phyloP scores from a whole-genome alignment of 2,888 invertebrate species.

The Machimus atricapillus region DNA sequence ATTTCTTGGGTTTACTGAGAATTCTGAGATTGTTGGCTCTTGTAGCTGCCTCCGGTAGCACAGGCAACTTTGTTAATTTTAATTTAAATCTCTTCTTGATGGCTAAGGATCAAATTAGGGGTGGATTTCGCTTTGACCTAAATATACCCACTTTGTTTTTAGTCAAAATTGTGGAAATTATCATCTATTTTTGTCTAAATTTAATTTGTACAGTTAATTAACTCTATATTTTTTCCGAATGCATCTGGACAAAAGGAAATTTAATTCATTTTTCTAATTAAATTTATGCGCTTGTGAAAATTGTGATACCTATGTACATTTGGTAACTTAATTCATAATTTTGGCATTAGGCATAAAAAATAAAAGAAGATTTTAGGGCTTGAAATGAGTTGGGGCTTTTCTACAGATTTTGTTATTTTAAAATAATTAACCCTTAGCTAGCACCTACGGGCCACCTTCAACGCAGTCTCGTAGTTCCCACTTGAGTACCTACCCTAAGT shows the following conservation, averaged over 20 bases:
- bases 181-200: background rate
- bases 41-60: background rate
- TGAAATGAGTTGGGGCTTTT: no score
- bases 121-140: background rate
- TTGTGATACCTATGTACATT: no score
- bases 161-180: background rate
- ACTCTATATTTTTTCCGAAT: background rate
- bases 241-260: background rate
- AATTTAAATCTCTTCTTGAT: background rate
- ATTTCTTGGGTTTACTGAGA: background rate
- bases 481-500: no score
- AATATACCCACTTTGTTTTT: background rate
- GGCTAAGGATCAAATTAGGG: background rate
- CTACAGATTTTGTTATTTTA: no score
- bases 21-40: background rate
- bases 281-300: no score
- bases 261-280: background rate
- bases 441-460: no score
- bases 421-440: no score
- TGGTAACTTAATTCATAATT: no score
- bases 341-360: no score
- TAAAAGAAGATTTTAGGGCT: no score
- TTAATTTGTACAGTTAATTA: background rate
- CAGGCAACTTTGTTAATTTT: background rate
- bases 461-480: no score